Evolutionary conservation across 2,113 vertebrate genomes (phyloP).

Genomic region (Microcebus tavaratra): DNA sequence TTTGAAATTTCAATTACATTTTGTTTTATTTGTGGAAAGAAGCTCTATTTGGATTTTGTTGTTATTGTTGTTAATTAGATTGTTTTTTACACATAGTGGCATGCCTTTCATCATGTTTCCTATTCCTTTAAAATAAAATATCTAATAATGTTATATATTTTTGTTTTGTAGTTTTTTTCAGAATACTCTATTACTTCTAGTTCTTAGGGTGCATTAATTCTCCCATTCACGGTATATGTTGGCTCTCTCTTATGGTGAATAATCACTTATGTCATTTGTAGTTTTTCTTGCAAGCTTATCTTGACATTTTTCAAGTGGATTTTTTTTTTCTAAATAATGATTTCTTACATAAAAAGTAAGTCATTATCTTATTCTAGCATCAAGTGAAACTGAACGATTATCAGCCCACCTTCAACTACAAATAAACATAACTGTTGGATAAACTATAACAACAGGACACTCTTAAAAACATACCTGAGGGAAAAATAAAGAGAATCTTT

Average conservation of each 20-base stretch:
- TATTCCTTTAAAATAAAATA: slow-evolving; percentile 27
- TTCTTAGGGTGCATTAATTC: background rate
- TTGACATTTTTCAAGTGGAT: background rate
- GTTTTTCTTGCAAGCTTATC: background rate
- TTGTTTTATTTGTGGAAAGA: background rate
- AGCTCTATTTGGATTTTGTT: background rate
- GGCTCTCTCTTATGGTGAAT: background rate
- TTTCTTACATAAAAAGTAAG: slow-evolving; percentile 2
- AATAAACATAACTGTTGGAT: background rate
- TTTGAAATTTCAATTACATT: background rate
- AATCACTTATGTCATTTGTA: background rate
- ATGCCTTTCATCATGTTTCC: background rate
- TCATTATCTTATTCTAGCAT: background rate
- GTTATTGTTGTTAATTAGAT: background rate
- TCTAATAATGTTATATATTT: background rate
- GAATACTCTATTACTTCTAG: background rate
- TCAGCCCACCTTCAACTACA: background rate
- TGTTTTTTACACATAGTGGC: background rate
- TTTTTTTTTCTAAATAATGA: background rate
- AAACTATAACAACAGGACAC: background rate
- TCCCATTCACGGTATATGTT: background rate
- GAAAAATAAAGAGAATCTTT: background rate
- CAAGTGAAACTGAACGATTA: background rate
- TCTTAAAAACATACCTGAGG: background rate
- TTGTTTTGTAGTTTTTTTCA: background rate